phyloP scores from a whole-genome alignment of 2,797 vertebrate species.

The Huso huso region DNA sequence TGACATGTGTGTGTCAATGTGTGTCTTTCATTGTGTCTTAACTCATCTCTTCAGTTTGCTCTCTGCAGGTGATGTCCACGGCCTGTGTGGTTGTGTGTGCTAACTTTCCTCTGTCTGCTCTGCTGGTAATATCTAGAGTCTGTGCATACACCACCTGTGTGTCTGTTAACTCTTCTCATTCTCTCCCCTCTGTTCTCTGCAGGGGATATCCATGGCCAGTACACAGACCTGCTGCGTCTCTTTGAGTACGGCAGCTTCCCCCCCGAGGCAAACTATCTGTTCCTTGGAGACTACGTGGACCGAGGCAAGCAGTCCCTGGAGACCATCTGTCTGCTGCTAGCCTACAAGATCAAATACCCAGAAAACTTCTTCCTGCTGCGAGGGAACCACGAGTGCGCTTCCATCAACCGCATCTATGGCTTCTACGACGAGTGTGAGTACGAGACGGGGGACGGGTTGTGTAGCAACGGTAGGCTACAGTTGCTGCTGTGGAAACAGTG shows the following conservation, averaged over 20 bases:
- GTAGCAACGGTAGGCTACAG: too few relatives aligned
- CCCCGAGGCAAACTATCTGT: constrained; percentile 74
- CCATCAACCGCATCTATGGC: constrained; percentile 76
- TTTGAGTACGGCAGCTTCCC: constrained; percentile 75
- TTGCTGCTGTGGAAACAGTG: too few relatives aligned
- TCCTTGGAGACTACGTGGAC: constrained; percentile 74
- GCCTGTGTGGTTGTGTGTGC: too few relatives aligned
- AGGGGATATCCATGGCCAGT: constrained; percentile 74
- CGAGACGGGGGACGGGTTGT: background rate
- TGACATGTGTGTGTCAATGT: too few relatives aligned
- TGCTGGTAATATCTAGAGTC: too few relatives aligned
- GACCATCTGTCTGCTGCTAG: constrained; percentile 69
- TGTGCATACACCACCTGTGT: too few relatives aligned
- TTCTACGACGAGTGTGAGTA: constrained; percentile 78
- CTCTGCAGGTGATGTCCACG: too few relatives aligned
- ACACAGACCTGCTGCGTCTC: constrained; percentile 70
- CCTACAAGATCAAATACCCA: constrained; percentile 74
- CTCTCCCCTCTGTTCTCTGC: background rate
- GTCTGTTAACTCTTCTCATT: too few relatives aligned
- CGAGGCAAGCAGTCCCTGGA: constrained; percentile 71
- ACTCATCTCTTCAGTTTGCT: too few relatives aligned
- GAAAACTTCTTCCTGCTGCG: constrained; percentile 75
- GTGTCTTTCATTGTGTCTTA: too few relatives aligned
- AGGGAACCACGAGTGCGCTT: constrained; percentile 73
- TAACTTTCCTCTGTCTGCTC: too few relatives aligned